Conservation (phyloP, 2,888 invertebrate genomes). For the Agrochola circellaris region DNA sequence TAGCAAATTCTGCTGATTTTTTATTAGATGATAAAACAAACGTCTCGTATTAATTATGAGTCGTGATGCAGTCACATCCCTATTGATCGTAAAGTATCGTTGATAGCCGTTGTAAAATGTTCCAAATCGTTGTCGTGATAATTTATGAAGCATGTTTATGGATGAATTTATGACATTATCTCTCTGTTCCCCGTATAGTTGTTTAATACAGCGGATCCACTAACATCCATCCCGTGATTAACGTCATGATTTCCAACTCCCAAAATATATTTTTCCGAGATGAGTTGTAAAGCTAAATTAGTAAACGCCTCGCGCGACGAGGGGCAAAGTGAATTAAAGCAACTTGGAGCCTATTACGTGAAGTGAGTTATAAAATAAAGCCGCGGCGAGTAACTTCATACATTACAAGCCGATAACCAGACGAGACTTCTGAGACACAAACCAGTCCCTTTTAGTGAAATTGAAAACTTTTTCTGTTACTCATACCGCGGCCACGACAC, state of each 20-base stretch:
- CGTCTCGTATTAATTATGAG: conserved; percentile 90
- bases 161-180: conserved; percentile 85
- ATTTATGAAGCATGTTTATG: conserved; percentile 90
- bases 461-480: conserved; percentile 91
- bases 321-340: conserved; percentile 86
- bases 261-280: conserved; percentile 65
- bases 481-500: conserved; percentile 89
- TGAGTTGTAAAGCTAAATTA: conserved; percentile 78
- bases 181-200: conserved; percentile 70
- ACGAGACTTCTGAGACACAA: conserved; percentile 91
- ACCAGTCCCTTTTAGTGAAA: conserved; percentile 91
- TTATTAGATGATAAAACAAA: conserved; percentile 90
- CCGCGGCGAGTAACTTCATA: conserved; percentile 89
- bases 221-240: conserved; percentile 62
- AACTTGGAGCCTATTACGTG: conserved; percentile 87
- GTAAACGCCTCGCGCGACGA: conserved; percentile 76
- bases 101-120: conserved; percentile 90
- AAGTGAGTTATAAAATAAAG: conserved; percentile 90
- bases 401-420: conserved; percentile 91
- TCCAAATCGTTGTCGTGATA: conserved; percentile 90
- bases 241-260: conserved; percentile 56
- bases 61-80: conserved; percentile 85
- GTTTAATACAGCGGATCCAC: conserved; percentile 59
- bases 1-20: conserved; percentile 84
- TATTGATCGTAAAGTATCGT: conserved; percentile 89